Base-by-base conservation (phyloP, 2,113 vertebrate genomes). In the Todiramphus saurophagus region DNA sequence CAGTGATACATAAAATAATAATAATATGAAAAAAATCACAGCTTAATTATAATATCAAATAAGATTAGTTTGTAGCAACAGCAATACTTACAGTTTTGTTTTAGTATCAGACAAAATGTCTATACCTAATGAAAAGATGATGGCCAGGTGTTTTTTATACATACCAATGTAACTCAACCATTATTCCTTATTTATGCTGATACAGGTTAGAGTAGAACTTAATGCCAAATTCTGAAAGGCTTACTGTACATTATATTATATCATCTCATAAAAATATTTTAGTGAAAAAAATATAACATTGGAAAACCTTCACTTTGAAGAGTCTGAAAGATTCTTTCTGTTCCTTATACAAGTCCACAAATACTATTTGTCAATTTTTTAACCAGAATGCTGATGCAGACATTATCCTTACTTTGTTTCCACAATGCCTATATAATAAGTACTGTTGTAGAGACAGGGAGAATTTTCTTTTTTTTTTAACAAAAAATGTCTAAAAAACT, bases 21-120 rank as follows among this genome's bases (percentile, higher is more conserved):
- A 80, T 74, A 83, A 90, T 94, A 39, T 91, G 77, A 85, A 87
- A 91, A 94, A 94, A 83, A 41, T 66, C 72, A 86, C 11, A 51
- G 33, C 17, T 74, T 92, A 55, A 94, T 94, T 96, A 86, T 90
- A 96, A 77, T 91, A 95, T 94, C 33, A 81, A 80, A 74, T 51
- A 85, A 94, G 55, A 96, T 83, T 93, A 63, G 70, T 93, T 94
- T 90, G 59, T 25, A 82, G 39, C 39, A 88, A 69, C 48, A 74
- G 44, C 48, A 35, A 62, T 86, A 68, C 10, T 89, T 78, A 58
- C 6, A 60, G 15, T 30, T 93, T 79, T 87, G 50, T 25, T 93
- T 89, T 44, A 64, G 4, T 90, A 46, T 63, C 39, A 78, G 64
- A 58, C 4, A 93, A 90, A 70, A 81, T 58, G 7, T 51, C 19